A percentile compares a stretch with the other conserved stretches of the same genome.
Conservation (phyloP, 1,140 invertebrate species). For the Globodera ellingtonae region DNA sequence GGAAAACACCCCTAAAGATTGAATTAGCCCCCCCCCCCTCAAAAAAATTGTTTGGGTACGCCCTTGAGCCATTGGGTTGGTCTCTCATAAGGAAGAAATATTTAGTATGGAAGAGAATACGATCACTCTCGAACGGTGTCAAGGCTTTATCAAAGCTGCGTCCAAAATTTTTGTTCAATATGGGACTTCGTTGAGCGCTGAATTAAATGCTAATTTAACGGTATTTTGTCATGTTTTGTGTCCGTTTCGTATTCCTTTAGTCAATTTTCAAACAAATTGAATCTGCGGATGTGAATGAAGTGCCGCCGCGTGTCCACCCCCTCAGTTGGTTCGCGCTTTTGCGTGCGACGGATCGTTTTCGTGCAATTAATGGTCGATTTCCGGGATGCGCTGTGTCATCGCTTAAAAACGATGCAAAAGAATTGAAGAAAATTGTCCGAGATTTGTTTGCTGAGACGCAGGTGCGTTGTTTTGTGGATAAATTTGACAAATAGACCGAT, state of each 20-base stretch:
- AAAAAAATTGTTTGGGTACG: too few species aligned
- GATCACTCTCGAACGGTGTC: slow-evolving; percentile 40
- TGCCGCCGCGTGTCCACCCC: slow-evolving; percentile 32
- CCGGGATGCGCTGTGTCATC: slow-evolving; percentile 72
- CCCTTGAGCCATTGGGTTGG: too few species aligned
- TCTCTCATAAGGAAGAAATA: not conserved
- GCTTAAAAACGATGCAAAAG: slow-evolving; percentile 17
- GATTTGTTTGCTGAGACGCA: slow-evolving; percentile 27
- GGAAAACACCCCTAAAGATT: too few species aligned
- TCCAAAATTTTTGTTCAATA: slow-evolving; percentile 43
- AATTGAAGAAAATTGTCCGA: slow-evolving; percentile 21
- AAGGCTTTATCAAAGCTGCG: slow-evolving; percentile 53
- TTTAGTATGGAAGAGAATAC: slow-evolving; percentile 5
- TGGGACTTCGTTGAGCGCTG: slow-evolving; percentile 37
- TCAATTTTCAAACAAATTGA: slow-evolving; percentile 20
- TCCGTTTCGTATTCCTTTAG: slow-evolving; percentile 6
- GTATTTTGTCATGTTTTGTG: slow-evolving; percentile 23
- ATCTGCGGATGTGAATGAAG: slow-evolving; percentile 16
- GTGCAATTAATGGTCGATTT: slow-evolving; percentile 82
- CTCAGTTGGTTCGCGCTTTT: slow-evolving; percentile 84
- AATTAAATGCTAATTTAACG: slow-evolving; percentile 23
- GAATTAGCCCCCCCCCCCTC: too few species aligned
- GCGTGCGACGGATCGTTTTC: slow-evolving; percentile 85
- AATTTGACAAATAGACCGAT: not conserved
- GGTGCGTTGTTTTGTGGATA: not conserved